Evolutionary conservation across 2,888 invertebrate genomes (phyloP), one percentile per base, ranked within the genome.

Genomic region (Pycnomerus fuliginosus): DNA sequence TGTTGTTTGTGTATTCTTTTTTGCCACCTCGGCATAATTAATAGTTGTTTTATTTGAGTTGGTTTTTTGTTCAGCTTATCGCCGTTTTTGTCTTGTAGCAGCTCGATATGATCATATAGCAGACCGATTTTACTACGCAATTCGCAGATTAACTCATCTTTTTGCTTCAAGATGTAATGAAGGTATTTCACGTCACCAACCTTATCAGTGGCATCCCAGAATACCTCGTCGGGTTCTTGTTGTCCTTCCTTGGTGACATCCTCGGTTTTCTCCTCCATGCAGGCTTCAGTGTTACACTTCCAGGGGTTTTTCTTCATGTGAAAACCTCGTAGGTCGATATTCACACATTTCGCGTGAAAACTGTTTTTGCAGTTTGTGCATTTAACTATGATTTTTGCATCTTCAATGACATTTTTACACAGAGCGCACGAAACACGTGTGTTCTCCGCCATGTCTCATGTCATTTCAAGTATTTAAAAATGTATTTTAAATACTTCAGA

Each of bases 121-220:
- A 32, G 16, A 8, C 16, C 16, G 11, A 17, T 32, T 32, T 15
- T 32, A 13, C 17, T 12, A 8, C 32, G 32, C 16, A 32, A 13
- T 13, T 32, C 32, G 3, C 2, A 2, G 13, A 32, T 32, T 20
- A 32, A 32, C 12, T n/a, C 32, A 32, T 32, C 32, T 2, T 32
- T 32, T 32, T 32, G 32, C n/a, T 12, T 32, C 16, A 32, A 32
- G n/a, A 32, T 32, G n/a, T 32, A 32, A 3, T 32, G 32, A 16
- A 32, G 12, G 10, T 10, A 10, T 13, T 32, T 32, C 13, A 10
- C 12, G n/a, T 17, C 16, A 16, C 10, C 7, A 12, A 2, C 13
- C 32, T 32, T 32, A 17, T 32, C 32, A n/a, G 15, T 17, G 11
- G 32, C 32, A 13, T 32, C 32, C 32, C 32, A 32, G 32, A 32